Base-by-base conservation (phyloP, 2,888 invertebrate species). In the Stratiomys singularior region DNA sequence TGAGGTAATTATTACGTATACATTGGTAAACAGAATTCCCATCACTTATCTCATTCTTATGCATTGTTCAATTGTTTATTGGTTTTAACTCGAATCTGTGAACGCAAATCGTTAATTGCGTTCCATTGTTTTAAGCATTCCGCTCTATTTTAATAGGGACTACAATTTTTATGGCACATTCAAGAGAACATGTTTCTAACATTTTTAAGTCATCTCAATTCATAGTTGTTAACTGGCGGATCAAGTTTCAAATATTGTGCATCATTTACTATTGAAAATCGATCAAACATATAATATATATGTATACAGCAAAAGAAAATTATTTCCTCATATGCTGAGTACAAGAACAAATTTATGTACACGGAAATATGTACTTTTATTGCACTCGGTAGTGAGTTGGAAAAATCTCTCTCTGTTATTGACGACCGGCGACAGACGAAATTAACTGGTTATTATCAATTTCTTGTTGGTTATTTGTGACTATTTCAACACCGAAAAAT, bases 1-100 rank as follows among this genome's bases (percentile, higher is more conserved):
- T 81, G 81, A 81, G 81, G 81, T 81, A 81, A 80, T 77, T 76
- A 79, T 81, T 81, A 81, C 81, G 81, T 81, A 81, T 81, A 81
- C 81, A 81, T 80, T 80, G 80, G 80, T 80, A 72, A 79, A 80
- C 76, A 77, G 71, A 78, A 56, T 27, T 77, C 74, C 13, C 78
- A 78, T 77, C 37, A 47, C 23, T 76, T 71, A 60, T 74, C 72
- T 67, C 60, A 60, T 74, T 47, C 25, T 25, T n/a, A 46, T 67
- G 64, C 52, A 58, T 30, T 18, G 27, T 64, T 66, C 18, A 23
- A 13, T 52, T 76, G 44, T 37, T 52, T 13, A 11, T 25, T 64
- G 21, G 4, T n/a, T 64, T 64, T 27, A 11, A 25, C 27, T 64
- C 25, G 30, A 28, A 4, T 52, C 52, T 2, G 4, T 9, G 11